Evolutionary conservation across 2,113 vertebrate genomes (phyloP), one percentile per base, ranked within the genome.

Genomic region (Camelus bactrianus): DNA sequence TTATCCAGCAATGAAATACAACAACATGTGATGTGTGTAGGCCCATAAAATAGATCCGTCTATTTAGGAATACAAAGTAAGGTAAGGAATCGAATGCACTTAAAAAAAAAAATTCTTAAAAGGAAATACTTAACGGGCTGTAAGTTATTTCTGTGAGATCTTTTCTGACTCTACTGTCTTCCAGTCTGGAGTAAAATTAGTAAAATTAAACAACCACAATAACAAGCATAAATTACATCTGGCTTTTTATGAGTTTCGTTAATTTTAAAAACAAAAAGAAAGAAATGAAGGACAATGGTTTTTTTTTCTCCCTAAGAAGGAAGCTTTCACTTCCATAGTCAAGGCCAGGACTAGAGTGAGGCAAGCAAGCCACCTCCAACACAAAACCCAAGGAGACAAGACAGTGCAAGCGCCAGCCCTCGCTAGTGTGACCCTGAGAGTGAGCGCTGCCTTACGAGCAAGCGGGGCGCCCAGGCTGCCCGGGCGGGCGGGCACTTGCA

Each of bases 41-140:
- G 7, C n/a, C 50, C 48, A 38, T 65, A 58, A 95, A 73, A 76
- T 13, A 58, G 70, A 46, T 11, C 30, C 38, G 72, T 65, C 50
- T 42, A 79, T 42, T 88, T 94, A 79, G 50, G 26, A 50, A 92
- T 58, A 76, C 48, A 87, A 70, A 88, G 48, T n/a, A 91, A 85
- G 62, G 15, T 73, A 65, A 82, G 24, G 6, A 5, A 12, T 38
- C 69, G 42, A 64, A 35, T 52, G 32, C 8, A 79, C 67, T 77
- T 35, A 76, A 52, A 82, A 52, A 52, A 32, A 70, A 84, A 52
- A 17, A 9, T 38, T 84, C 73, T 38, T n/a, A 35, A 91, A 73
- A 83, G 70, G 9, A 72, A 46, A 42, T 26, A 77, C 50, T 76
- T 77, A 77, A 56, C 54, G 12, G 13, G 32, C 16, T 48, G 54